These are phyloP conservation scores for Phodopus roborovskii DNA, from an alignment of 2,113 vertebrate species.

Conservation along the genomic window DNA sequence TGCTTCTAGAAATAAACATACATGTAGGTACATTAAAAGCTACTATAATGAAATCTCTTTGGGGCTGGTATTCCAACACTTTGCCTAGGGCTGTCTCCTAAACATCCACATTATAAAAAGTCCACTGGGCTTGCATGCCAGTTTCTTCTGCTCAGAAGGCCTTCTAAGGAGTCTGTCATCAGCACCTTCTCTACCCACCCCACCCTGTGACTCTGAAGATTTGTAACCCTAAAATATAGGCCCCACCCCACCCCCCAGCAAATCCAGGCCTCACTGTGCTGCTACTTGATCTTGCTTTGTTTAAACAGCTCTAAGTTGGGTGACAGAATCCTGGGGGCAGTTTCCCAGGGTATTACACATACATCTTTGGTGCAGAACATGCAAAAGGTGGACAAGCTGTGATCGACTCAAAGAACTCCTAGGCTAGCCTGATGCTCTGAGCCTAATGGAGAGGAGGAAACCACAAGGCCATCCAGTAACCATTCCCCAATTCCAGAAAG, in stretches of 20 bases:
- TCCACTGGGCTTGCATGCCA: not conserved
- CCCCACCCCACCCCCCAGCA: not conserved
- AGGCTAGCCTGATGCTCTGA: not conserved
- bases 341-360: conserved; percentile 13
- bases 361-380: conserved; percentile 71
- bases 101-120: not conserved
- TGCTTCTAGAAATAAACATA: conserved; percentile 56
- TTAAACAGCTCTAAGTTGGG: not conserved
- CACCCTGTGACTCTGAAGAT: not conserved
- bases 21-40: conserved; percentile 28
- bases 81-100: not conserved
- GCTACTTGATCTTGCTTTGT: not conserved
- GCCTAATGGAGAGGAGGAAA: not conserved
- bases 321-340: not conserved
- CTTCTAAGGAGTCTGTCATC: not conserved
- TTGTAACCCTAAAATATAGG: not conserved
- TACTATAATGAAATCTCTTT: not conserved
- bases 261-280: not conserved
- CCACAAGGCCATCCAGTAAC: not conserved
- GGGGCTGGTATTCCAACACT: not conserved
- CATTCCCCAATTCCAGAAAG: conserved; percentile 10
- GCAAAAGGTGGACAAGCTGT: not conserved
- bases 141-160: not conserved
- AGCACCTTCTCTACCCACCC: not conserved
- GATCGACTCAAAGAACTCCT: not conserved